Base-by-base conservation (phyloP, 2,113 vertebrate genomes). In the Smithornis capensis region DNA sequence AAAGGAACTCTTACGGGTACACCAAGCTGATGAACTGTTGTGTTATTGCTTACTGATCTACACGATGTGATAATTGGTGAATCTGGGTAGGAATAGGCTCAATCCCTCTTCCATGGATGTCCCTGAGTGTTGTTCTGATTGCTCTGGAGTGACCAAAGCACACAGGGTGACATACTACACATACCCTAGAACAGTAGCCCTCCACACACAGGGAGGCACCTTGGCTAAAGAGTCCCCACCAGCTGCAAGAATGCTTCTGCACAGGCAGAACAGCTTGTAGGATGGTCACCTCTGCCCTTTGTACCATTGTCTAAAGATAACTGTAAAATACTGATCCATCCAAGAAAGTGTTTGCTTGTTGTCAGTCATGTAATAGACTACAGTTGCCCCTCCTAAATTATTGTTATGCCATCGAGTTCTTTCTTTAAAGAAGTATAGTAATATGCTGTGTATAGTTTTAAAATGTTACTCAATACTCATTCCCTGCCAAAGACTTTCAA, bases 401-500 rank as follows among this genome's bases (percentile, higher is more conserved):
- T 75, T 88, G 77, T 78, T 73, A 56, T 64, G 76, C 64, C 44
- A n/a, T 60, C 35, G n/a, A 70, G 31, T 87, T 96, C 86, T 92
- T 49, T 64, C 33, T 95, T 37, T 68, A 80, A 94, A 83, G 56
- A 88, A 92, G 49, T 75, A 35, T 92, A 56, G 47, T 95, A 90
- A 89, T 83, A 53, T 53, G 37, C 69, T 64, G 27, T 84, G 95
- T 94, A 89, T 87, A 78, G 84, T 96, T 95, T 92, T 84, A 53
- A 53, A 59, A 90, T 82, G 75, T 94, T 96, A 60, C 71, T 85
- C 90, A 88, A 87, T 93, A 64, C 1, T 0, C 4, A 5, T 68
- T 96, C 52, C 19, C 68, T 93, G 93, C 94, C 90, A 92, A 93
- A 95, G 68, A 79, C 70, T 95, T 97, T 93, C 87, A 76, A 95